Evolutionary conservation across 2,888 invertebrate genomes (phyloP).

Genomic region (Erpobdella octoculata): DNA sequence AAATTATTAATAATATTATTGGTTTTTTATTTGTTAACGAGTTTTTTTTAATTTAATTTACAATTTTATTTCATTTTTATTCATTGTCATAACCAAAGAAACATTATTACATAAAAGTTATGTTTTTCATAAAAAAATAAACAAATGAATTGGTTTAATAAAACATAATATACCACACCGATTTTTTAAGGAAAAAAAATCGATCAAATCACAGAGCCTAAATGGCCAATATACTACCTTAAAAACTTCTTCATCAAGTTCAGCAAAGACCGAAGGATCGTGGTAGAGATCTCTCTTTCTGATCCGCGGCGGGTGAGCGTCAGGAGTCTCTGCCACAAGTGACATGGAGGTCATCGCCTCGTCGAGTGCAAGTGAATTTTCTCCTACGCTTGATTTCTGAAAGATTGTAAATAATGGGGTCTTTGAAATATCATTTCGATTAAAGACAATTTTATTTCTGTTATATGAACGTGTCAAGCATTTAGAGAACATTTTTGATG

Average conservation of each 20-base stretch:
- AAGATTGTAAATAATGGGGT: too few relatives aligned
- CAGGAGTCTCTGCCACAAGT: conserved; percentile 36
- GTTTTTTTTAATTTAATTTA: not conserved
- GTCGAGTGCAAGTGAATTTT: conserved; percentile 36
- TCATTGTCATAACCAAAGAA: too few relatives aligned
- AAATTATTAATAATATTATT: conserved; percentile 12
- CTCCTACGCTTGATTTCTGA: not conserved
- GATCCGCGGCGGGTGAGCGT: conserved; percentile 43
- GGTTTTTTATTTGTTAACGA: not conserved
- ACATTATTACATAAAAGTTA: too few relatives aligned
- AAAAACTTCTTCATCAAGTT: conserved; percentile 50
- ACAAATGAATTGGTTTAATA: not conserved
- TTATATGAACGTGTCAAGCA: too few relatives aligned
- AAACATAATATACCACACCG: not conserved
- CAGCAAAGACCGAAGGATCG: conserved; percentile 46
- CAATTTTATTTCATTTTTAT: not conserved
- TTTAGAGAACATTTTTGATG: too few relatives aligned
- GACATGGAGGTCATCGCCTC: conserved; percentile 46
- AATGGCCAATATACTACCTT: conserved; percentile 43
- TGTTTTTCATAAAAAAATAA: not conserved
- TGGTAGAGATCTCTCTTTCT: conserved; percentile 47
- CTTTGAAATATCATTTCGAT: too few relatives aligned
- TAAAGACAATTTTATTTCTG: too few relatives aligned
- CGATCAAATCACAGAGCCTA: too few relatives aligned
- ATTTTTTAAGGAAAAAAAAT: not conserved